phyloP scores from a whole-genome alignment of 2,797 vertebrate species.

The Arrhamphus sclerolepis region DNA sequence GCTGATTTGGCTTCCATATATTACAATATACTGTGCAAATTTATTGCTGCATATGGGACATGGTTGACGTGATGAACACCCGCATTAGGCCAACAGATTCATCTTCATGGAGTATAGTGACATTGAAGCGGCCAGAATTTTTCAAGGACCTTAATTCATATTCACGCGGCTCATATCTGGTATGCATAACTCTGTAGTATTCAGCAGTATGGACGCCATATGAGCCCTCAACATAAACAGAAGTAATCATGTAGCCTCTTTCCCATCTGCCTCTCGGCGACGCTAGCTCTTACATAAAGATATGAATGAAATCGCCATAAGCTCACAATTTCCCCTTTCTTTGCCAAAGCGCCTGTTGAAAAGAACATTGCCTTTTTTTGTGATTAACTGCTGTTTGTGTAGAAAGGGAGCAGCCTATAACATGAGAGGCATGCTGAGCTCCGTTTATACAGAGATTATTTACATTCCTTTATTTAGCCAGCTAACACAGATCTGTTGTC shows the following conservation, averaged over 20 bases:
- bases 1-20: too few relatives aligned
- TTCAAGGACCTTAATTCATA: background rate
- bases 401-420: conserved; percentile 20
- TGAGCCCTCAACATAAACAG: conserved; percentile 45
- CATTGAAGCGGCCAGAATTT: conserved; percentile 1
- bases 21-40: too few relatives aligned
- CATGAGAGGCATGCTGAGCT: conserved; percentile 5
- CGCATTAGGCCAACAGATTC: conserved; percentile 10
- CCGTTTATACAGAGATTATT: conserved; percentile 27
- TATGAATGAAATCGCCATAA: conserved; percentile 52
- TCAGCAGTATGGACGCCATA: conserved; percentile 49
- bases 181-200: conserved; percentile 28
- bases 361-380: conserved; percentile 45
- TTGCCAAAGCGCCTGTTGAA: conserved; percentile 26
- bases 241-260: conserved; percentile 20
- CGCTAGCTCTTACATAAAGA: conserved; percentile 45
- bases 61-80: background rate
- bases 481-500: conserved; percentile 24
- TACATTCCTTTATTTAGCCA: conserved; percentile 8
- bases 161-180: conserved; percentile 3
- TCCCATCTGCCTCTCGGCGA: conserved; percentile 25
- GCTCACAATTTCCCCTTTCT: conserved; percentile 56
- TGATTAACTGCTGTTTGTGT: conserved; percentile 40
- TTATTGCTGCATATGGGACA: background rate
- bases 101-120: background rate